These are phyloP conservation scores for Pagetopsis macropterus DNA, from an alignment of 2,797 vertebrate species.

Conservation along the genomic window DNA sequence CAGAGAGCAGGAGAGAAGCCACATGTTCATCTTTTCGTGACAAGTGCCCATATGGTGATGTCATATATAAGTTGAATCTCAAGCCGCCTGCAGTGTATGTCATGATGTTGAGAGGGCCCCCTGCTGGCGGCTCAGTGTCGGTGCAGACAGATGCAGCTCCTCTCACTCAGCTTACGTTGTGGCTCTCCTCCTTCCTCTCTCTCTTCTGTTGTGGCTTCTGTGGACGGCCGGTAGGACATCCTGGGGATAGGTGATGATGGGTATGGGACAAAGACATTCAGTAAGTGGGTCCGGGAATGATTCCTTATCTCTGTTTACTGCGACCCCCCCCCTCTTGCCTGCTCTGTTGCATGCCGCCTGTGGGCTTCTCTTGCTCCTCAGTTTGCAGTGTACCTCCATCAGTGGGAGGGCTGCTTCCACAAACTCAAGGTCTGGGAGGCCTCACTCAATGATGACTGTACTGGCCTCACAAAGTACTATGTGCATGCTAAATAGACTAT, in stretches of 20 bases:
- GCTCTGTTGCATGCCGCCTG: slow-evolving; percentile 85
- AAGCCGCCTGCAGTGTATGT: not conserved
- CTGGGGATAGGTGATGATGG: slow-evolving; percentile 99
- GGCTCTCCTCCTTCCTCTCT: slow-evolving; percentile 90
- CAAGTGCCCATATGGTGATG: slow-evolving; percentile 26
- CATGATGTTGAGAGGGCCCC: slow-evolving; percentile 24
- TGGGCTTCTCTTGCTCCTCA: slow-evolving; percentile 34
- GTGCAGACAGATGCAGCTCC: slow-evolving; percentile 73
- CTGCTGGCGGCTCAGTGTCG: slow-evolving; percentile 54
- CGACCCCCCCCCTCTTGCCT: not conserved
- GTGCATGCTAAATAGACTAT: too few species aligned
- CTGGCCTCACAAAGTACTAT: too few species aligned
- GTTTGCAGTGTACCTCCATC: slow-evolving; percentile 23
- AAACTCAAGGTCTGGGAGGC: not conserved
- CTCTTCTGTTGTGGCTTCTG: slow-evolving; percentile 75
- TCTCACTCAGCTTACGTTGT: slow-evolving; percentile 89
- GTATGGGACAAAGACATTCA: slow-evolving; percentile 99
- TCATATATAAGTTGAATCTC: slow-evolving; percentile 2
- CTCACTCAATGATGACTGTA: too few species aligned
- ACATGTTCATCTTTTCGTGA: slow-evolving; percentile 18
- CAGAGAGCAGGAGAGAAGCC: slow-evolving; percentile 35
- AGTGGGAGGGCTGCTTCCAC: not conserved
- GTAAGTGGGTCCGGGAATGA: slow-evolving; percentile 95
- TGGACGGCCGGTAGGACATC: slow-evolving; percentile 96
- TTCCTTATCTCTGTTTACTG: slow-evolving; percentile 68